Base-by-base conservation (phyloP, 1,140 invertebrate species). In the Hirudo medicinalis region DNA sequence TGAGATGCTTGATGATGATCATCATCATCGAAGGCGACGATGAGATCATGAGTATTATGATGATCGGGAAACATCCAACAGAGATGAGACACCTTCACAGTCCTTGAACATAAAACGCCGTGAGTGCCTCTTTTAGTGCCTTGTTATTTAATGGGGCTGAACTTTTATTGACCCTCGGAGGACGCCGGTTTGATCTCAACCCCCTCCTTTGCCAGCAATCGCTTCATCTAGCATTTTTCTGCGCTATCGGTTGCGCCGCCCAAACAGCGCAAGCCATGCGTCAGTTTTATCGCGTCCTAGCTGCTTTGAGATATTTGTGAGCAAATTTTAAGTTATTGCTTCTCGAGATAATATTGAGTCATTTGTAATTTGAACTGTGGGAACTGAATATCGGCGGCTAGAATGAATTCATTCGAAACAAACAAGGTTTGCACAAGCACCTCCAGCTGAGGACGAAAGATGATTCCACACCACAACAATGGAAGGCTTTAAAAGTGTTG, bases 71-170 rank as follows among this genome's bases (percentile, higher is more conserved):
- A 25, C 54, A n/a, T 57, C 9, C 25, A 57, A 25, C 25, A 25
- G 54, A 3, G 54, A 25, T 57, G 54, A 57, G 5, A 57, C 54
- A 4, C 25, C 25, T 9, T 25, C 20, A 20, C 20, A 2, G 20
- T 57, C 20, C 20, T 25, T n/a, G 54, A 57, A 25, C 54, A 25
- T n/a, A 25, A 57, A 57, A 57, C 9, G 20, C 9, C 20, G 54
- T 57, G 32, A 36, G 32, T 57, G 2, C 54, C 5, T 57, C 54
- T 20, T n/a, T n/a, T 57, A n/a, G 25, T 57, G 20, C 54, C 54
- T n/a, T n/a, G 20, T 57, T 57, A 57, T 57, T 57, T 57, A n/a
- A n/a, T 20, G 54, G 54, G 54, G 54, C 54, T n/a, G 20, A 57
- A 57, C 54, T n/a, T 57, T 57, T 57, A 57, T 57, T 57, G 2